Evolutionary conservation across 1,140 invertebrate genomes (phyloP).

Genomic region (Neotoxoptera formosana): DNA sequence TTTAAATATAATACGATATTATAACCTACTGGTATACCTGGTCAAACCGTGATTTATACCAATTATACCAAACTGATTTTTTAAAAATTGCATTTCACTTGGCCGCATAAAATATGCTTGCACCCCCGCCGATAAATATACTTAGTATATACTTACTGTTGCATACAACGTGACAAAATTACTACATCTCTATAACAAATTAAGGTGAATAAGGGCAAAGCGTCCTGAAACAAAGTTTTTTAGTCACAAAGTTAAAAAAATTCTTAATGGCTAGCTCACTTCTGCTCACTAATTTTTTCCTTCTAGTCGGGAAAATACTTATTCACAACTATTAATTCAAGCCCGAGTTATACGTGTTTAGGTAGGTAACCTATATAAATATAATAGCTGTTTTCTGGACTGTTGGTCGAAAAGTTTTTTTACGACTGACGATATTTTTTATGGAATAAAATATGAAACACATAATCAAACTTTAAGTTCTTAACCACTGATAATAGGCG

Average conservation of each 20-base stretch:
- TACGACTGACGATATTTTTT: too few relatives aligned
- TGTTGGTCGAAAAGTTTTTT: too few relatives aligned
- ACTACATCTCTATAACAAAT: not conserved
- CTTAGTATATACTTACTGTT: too few relatives aligned
- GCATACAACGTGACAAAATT: not conserved
- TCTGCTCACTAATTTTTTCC: not conserved
- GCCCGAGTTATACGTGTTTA: not conserved
- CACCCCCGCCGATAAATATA: not conserved
- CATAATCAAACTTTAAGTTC: too few relatives aligned
- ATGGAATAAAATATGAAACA: too few relatives aligned
- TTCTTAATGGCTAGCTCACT: not conserved
- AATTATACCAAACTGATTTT: too few relatives aligned
- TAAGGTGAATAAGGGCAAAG: not conserved
- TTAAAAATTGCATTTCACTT: not conserved
- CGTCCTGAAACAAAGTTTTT: not conserved
- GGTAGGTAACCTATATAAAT: not conserved
- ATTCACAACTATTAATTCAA: not conserved
- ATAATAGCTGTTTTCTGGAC: not conserved
- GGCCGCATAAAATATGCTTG: not conserved
- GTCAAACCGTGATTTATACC: not conserved
- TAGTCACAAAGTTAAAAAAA: not conserved
- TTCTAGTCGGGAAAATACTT: not conserved
- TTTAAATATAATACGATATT: not conserved
- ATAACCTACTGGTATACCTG: not conserved
- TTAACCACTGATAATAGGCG: too few relatives aligned